phyloP scores from a whole-genome alignment of 1,140 invertebrate genomes.

The Leptinotarsa undecemlineata region DNA sequence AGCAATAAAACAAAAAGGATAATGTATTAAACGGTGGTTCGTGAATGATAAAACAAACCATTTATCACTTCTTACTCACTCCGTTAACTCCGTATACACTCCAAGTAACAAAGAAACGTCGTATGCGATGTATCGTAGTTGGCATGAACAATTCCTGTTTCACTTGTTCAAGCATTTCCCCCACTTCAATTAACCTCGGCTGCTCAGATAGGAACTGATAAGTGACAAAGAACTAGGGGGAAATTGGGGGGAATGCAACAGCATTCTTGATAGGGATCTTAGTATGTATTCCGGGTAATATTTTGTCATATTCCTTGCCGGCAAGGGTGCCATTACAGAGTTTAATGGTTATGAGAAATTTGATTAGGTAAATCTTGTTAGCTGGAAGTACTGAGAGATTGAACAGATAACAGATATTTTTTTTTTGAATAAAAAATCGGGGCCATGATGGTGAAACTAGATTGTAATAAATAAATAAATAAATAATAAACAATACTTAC shows the following conservation, averaged over 20 bases:
- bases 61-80: slow-evolving; percentile 2
- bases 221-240: slow-evolving; percentile 6
- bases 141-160: slow-evolving; percentile 19
- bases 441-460: no score
- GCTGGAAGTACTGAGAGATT: slow-evolving; percentile 5
- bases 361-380: slow-evolving; percentile 15
- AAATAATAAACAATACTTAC: no score
- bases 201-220: slow-evolving; percentile 11
- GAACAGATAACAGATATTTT: not conserved
- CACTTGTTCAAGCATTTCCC: not conserved
- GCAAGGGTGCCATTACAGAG: slow-evolving; percentile 7
- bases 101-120: slow-evolving; percentile 13
- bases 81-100: slow-evolving; percentile 16
- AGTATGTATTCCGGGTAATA: not conserved
- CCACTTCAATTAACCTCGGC: slow-evolving; percentile 6
- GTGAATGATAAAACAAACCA: slow-evolving; percentile 18
- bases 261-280: slow-evolving; percentile 9
- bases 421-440: not conserved
- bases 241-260: slow-evolving; percentile 9
- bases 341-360: slow-evolving; percentile 17
- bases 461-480: no score
- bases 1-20: slow-evolving; percentile 8
- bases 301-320: slow-evolving; percentile 5
- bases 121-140: slow-evolving; percentile 5
- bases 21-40: slow-evolving; percentile 7